Conservation (phyloP, 2,888 invertebrate species). For the Petrolisthes cinctipes region DNA sequence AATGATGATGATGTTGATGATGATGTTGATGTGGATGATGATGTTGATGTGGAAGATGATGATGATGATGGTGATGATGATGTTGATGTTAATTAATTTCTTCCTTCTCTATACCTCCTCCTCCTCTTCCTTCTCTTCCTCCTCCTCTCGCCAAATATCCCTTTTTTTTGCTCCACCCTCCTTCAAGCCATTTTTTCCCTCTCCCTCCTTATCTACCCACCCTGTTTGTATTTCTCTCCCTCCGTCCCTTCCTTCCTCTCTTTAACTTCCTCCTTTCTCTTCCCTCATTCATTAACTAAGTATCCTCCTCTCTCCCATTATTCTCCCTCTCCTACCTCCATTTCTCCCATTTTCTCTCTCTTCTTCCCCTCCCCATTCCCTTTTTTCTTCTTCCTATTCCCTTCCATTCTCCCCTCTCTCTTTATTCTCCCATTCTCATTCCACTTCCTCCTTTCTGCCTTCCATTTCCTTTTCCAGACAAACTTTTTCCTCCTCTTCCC, state of each 20-base stretch:
- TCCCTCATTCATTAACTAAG: not conserved
- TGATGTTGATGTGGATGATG: too few species aligned
- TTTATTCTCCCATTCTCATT: not conserved
- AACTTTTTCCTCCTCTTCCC: not conserved
- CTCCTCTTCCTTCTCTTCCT: too few species aligned
- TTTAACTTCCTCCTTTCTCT: not conserved
- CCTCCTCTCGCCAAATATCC: too few species aligned
- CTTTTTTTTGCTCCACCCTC: too few species aligned
- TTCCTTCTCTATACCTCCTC: too few species aligned
- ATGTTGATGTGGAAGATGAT: too few species aligned
- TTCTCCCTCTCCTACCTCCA: not conserved
- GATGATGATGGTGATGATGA: too few species aligned
- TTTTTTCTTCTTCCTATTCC: not conserved
- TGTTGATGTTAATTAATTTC: too few species aligned
- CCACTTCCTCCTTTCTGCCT: not conserved
- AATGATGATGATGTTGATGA: too few species aligned
- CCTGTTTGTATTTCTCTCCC: not conserved
- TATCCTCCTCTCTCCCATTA: not conserved
- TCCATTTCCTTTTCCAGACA: not conserved
- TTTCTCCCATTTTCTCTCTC: not conserved
- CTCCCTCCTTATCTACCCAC: too few species aligned
- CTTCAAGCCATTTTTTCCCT: too few species aligned
- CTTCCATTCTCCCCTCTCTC: not conserved
- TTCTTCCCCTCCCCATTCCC: not conserved
- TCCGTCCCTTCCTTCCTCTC: not conserved